Base-by-base conservation (phyloP, 1,140 invertebrate species). In the Tetraneura akinire region DNA sequence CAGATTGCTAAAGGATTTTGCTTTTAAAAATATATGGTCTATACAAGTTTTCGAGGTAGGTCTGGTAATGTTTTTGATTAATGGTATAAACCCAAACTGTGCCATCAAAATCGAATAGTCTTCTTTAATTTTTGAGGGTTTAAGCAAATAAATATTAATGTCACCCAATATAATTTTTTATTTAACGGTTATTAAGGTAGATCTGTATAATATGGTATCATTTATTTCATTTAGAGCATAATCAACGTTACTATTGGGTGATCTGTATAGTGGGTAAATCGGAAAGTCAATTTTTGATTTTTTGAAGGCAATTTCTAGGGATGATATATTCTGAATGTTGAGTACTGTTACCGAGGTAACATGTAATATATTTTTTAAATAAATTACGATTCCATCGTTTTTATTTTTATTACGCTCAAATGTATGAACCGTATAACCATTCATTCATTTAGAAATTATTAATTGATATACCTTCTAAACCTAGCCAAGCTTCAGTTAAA, bases 401-500 rank as follows among this genome's bases (percentile, higher is more conserved):
- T 47, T 13, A 70, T 70, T 70, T 70, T 49, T 70, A 70, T 70
- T 70, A 26, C 49, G 23, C 11, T 14, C 13, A 49, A 11, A 21
- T 23, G 16, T 70, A 49, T 47, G 45, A 26, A 47, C 49, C 49
- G 42, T 47, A 49, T 70, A 70, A 26, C 23, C 45, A 9, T 45
- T 47, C n/a, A n/a, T n/a, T n/a, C 16, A 70, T 70, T 49, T 42
- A 4, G 66, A 70, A 70, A 2, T 70, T 70, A 49, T 45, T 70
- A 26, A 70, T 70, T 70, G 66, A 70, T 70, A 70, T 49, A 16
- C 49, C 49, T 1, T 49, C 13, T 23, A 70, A 49, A 45, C 66
- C 42, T 70, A 70, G 6, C 66, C 42, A 70, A 11, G 66, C 66
- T 47, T 70, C 66, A 23, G 66, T 47, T 70, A 70, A 16, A 66